Percentiles rank a stretch among this genome's conserved stretches.
phyloP scores from a whole-genome alignment of 2,113 vertebrate species.

The Circaetus cinerascens region DNA sequence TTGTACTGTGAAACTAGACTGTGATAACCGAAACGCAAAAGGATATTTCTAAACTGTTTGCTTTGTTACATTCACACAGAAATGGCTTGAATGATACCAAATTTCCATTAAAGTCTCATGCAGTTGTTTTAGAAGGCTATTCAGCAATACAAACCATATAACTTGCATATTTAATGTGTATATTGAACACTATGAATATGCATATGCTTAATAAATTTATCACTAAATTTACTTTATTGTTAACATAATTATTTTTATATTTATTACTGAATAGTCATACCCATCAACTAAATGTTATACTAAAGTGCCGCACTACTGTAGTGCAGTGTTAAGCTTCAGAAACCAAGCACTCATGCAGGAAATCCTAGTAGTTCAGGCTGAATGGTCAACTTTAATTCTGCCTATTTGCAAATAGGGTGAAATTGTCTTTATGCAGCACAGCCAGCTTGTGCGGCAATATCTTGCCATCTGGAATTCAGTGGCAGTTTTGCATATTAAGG shows the following conservation, averaged over 20 bases:
- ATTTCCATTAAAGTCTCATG: not conserved
- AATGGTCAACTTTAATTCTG: constrained; percentile 52
- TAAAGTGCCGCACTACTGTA: not conserved
- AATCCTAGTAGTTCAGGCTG: constrained; percentile 40
- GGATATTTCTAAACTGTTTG: constrained; percentile 29
- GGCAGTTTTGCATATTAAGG: constrained; percentile 57
- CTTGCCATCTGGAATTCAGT: constrained; percentile 52
- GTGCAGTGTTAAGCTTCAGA: not conserved
- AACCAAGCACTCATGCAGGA: constrained; percentile 14
- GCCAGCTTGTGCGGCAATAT: not conserved
- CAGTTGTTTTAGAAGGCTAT: not conserved
- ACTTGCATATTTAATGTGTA: not conserved
- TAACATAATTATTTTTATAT: not conserved
- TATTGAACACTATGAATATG: not conserved
- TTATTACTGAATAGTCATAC: not conserved
- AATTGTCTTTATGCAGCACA: not conserved
- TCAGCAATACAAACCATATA: not conserved
- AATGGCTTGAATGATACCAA: not conserved
- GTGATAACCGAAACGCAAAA: constrained; percentile 55
- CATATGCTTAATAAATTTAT: not conserved
- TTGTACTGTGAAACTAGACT: constrained; percentile 59
- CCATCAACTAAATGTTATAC: not conserved
- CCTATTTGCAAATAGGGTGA: constrained; percentile 27
- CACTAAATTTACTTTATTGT: not conserved
- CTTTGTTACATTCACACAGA: not conserved